Base-by-base conservation (phyloP, 2,113 vertebrate species). In the Pleuronectes platessa region DNA sequence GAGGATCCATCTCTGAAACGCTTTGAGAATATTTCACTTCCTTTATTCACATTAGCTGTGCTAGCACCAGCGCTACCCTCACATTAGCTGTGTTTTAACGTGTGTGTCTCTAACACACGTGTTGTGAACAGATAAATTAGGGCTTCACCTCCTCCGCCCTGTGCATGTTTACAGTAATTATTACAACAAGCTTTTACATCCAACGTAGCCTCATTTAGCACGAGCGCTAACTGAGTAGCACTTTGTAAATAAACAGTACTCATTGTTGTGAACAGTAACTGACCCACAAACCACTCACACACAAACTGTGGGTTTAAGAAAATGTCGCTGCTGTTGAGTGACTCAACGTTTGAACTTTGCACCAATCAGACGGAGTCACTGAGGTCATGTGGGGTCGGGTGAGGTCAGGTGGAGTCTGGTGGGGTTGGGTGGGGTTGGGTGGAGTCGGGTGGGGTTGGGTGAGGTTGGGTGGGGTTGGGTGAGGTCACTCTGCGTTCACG, bases 81-180 rank as follows among this genome's bases (percentile, higher is more conserved):
- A 42, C 40, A 37, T 9, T 1, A 37, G 40, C 10, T 51, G 47
- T 18, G 47, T 51, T 49, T 49, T 5, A 51, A 18, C 47, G 15
- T 18, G 47, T 18, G 47, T 18, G 47, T 51, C 12, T 3, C 11
- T 27, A 12, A 61, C 27, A 8, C 14, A 17, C 12, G 2, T 18
- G 24, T 9, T 9, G 12, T 17, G 21, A 5, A 10, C 14, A 4
- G 8, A 18, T 18, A 21, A n/a, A n/a, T 13, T 10, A 61, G 2
- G 17, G 60, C 35, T 49, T 61, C 24, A 40, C 26, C 27, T 35
- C 26, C 23, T 79, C 65, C 74, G 83, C 63, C 66, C 78, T 45
- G 74, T 87, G 90, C 90, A 91, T 91, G 90, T 83, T 91, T 88
- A 82, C 81, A 89, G 17, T 86, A 88, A 83, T 85, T 86, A 87